phyloP scores from a whole-genome alignment of 2,113 vertebrate genomes.

The Malurus elegans region DNA sequence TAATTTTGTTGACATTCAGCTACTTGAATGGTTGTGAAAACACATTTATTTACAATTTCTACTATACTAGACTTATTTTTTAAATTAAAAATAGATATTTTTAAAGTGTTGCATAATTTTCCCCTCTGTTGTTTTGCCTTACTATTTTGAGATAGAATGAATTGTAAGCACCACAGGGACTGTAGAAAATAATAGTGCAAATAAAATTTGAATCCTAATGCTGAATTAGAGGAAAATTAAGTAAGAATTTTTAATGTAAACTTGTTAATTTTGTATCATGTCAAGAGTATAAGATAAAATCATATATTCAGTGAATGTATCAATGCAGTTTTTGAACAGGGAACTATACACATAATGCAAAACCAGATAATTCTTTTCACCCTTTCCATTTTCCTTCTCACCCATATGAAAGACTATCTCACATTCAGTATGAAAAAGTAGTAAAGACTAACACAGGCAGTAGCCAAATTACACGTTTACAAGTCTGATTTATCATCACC shows the following conservation, averaged over 20 bases:
- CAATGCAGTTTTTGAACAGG: neutral
- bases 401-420: neutral
- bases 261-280: neutral
- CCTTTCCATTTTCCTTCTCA: neutral
- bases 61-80: neutral
- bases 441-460: neutral
- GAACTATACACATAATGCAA: neutral
- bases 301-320: neutral
- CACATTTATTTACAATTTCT: conserved; percentile 32
- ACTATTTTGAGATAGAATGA: neutral
- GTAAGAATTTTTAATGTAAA: neutral
- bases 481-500: neutral
- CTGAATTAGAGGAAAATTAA: neutral
- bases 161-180: neutral
- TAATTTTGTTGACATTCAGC: conserved; percentile 16
- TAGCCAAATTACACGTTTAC: neutral
- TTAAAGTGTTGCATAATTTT: neutral
- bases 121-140: neutral
- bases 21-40: conserved; percentile 24
- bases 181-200: neutral
- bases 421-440: neutral
- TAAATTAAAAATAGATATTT: conserved; percentile 27
- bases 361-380: neutral
- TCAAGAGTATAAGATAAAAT: neutral
- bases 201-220: neutral